Evolutionary conservation across 30 jellyfish, hydroid and myxozoan genomes (phyloP), one percentile per base, ranked within the genome.

Genomic region (Rhopilema esculentum): DNA sequence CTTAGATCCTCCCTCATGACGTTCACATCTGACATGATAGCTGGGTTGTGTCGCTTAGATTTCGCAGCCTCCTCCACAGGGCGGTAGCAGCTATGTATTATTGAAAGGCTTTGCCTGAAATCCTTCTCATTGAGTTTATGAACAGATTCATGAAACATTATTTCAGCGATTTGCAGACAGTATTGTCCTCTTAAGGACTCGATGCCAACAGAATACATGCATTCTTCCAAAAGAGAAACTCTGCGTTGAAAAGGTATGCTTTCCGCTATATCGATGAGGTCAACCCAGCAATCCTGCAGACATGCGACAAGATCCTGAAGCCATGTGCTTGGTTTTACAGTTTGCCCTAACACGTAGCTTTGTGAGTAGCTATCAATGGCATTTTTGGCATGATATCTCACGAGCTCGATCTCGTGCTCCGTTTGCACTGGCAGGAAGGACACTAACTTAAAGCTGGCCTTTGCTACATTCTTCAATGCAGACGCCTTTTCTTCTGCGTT

Each of bases 1-100:
- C 22, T 53, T 18, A 85, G 70, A 65, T 85, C 93, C 21, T 64
- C 75, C 26, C 27, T 64, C 57, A 62, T 8, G 4, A 21, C 79
- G 0, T 72, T 50, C 27, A 72, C 33, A 1, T 72, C 82, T 24
- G 27, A 7, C 64, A 52, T 4, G 1, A 73, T 1, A 0, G 30
- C 66, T 16, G 64, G 65, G 27, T 64, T 27, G 29, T 18, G 9
- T 0, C 30, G 4, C 12, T 22, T 73, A 23, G 75, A 49, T 31
- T 29, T 30, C 19, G 69, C 76, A 0, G 91, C 89, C 64, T 88
- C 91, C 64, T 79, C 97, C 20, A 72, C 52, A 49, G 97, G 97
- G 19, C 91, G 83, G 64, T 79, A 62, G 50, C 97, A 88, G 17
- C 79, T 92, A 1, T 61, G 71, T 67, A 88, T 24, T 26, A 62